These are phyloP conservation scores for Drosophila neotestacea DNA, from an alignment of 2,888 invertebrate species.

Conservation along the genomic window DNA sequence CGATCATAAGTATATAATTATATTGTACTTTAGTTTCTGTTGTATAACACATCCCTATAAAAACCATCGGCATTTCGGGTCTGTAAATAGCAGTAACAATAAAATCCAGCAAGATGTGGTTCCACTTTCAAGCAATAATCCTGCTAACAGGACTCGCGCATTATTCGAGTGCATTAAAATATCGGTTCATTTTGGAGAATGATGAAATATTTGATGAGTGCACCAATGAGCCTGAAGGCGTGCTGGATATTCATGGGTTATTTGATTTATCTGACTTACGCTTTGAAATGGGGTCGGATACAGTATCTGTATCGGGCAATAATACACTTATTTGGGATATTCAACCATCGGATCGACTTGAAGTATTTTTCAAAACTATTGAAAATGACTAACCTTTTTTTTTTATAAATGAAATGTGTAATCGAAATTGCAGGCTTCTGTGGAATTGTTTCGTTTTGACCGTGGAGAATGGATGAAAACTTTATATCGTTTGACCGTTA, in stretches of 20 bases:
- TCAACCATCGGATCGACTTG: conserved; percentile 16
- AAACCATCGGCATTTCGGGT: background rate
- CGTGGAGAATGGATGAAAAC: conserved; percentile 35
- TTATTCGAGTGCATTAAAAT: background rate
- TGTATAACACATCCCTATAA: background rate
- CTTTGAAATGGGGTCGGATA: background rate
- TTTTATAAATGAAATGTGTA: no score
- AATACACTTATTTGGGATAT: conserved; percentile 20
- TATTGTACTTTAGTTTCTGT: background rate
- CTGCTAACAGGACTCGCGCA: background rate
- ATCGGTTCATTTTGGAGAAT: conserved; percentile 2
- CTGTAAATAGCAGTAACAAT: background rate
- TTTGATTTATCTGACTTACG: background rate
- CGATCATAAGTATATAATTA: background rate
- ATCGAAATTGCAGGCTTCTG: background rate
- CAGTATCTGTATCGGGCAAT: conserved; percentile 9
- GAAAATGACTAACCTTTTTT: background rate
- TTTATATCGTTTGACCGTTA: background rate
- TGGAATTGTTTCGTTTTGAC: background rate
- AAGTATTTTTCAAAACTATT: conserved; percentile 16
- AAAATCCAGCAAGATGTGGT: conserved; percentile 1
- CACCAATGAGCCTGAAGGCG: background rate
- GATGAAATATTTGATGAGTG: conserved; percentile 21
- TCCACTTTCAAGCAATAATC: background rate
- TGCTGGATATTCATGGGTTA: background rate